Conservation (phyloP, 2,113 vertebrate genomes). For the Ranitomeya imitator region DNA sequence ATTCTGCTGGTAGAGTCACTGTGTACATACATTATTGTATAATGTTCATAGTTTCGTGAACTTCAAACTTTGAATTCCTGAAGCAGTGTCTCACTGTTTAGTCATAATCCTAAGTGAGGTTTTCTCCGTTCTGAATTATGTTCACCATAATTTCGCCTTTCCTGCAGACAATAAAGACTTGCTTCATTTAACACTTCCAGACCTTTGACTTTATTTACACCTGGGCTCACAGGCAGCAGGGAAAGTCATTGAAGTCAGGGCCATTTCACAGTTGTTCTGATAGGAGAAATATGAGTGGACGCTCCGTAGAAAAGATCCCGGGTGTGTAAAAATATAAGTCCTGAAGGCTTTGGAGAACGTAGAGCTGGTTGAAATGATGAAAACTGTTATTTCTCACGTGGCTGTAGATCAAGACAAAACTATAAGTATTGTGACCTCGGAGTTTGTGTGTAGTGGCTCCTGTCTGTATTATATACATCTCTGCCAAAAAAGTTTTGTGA, state of each 20-base stretch:
- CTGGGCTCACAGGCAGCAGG: not conserved
- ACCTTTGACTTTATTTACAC: not conserved
- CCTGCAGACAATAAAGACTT: slow-evolving; percentile 4
- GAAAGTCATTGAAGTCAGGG: not conserved
- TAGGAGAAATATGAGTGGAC: slow-evolving; percentile 8
- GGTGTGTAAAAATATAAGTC: slow-evolving; percentile 12
- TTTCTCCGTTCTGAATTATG: not conserved
- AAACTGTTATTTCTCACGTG: slow-evolving; percentile 37
- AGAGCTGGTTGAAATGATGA: not conserved
- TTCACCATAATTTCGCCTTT: not conserved
- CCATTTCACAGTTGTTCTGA: not conserved
- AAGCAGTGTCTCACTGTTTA: not conserved
- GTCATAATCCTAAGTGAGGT: not conserved
- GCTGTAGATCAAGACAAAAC: slow-evolving; percentile 30
- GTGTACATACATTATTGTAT: no score
- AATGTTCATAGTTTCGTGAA: no score
- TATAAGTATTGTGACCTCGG: slow-evolving; percentile 13
- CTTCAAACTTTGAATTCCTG: no score
- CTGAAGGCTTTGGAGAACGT: not conserved
- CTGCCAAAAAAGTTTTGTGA: slow-evolving; percentile 17
- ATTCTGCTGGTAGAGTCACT: no score
- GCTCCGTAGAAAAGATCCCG: not conserved
- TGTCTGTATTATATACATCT: not conserved
- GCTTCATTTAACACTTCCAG: not conserved
- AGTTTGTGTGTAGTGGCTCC: not conserved